Evolutionary conservation across 2,113 vertebrate genomes (phyloP), one percentile per base, ranked within the genome.

Genomic region (Axis porcinus): DNA sequence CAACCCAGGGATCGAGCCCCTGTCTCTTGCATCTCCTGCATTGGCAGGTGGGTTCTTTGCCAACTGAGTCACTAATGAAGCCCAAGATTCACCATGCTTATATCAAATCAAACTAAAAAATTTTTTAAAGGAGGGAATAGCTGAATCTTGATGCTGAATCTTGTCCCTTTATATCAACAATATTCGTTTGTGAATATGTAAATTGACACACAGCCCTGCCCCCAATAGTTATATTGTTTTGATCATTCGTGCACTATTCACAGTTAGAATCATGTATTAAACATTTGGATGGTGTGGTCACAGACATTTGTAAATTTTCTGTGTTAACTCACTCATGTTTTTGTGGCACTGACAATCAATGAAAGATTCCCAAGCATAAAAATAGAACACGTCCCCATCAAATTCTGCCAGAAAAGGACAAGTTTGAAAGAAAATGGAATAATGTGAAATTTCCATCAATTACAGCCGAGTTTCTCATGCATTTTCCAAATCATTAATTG

Each of bases 161-260:
- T 17, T 79, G 5, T 90, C 57, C 54, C 55, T 79, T 74, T n/a
- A 23, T 33, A 43, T 27, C 70, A 58, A 57, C 17, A 19, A 8
- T 2, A 74, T 17, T 40, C 47, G 12, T 14, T 50, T 47, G 3
- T 30, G 87, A 30, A 70, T 14, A 16, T 2, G 0, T 10, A 14
- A 36, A 55, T 10, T 30, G 47, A 45, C 58, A 86, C 79, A 52
- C 13, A 54, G n/a, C 27, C 16, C n/a, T 0, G 0, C 47, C 0
- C 81, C 40, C 52, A 36, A 4, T 2, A n/a, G 30, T 47, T 21
- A 27, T 13, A 13, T 21, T 4, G 28, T 47, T 62, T 81, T 67
- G 13, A 7, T 45, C 74, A 30, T 3, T 12, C 1, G 11, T 10
- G 57, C 6, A 2, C 33, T 8, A 40, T 1, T 70, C 55, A 40